Evolutionary conservation across 2,888 invertebrate genomes (phyloP).

Genomic region (Caenorhabditis panamensis): DNA sequence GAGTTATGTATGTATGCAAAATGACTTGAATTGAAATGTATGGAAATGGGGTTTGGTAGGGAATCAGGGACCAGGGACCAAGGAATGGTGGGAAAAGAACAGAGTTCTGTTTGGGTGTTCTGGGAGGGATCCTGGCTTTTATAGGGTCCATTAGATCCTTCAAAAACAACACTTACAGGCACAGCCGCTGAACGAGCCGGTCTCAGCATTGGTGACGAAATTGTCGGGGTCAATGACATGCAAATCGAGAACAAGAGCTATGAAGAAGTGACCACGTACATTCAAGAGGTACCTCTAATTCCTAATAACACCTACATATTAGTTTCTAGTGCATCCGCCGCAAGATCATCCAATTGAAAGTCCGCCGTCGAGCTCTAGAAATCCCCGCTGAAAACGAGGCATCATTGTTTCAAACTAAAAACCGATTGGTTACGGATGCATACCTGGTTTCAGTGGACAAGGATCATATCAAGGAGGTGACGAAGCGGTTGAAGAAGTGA

Average conservation of each 20-base stretch:
- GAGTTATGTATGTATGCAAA: slow-evolving; percentile 6
- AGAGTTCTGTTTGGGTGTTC: too few species aligned
- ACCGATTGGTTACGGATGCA: slow-evolving; percentile 66
- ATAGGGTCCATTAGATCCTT: too few species aligned
- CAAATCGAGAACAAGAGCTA: slow-evolving; percentile 92
- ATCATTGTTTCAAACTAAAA: slow-evolving; percentile 52
- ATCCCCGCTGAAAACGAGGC: slow-evolving; percentile 80
- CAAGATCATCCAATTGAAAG: slow-evolving; percentile 93
- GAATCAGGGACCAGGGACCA: too few species aligned
- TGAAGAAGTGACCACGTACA: slow-evolving; percentile 93
- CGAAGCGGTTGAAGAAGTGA: slow-evolving; percentile 68
- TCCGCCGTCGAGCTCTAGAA: slow-evolving; percentile 86
- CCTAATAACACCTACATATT: too few species aligned
- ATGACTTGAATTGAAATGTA: too few species aligned
- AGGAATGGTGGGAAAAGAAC: background rate
- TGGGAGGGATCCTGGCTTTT: too few species aligned
- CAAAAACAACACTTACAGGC: slow-evolving; percentile 84
- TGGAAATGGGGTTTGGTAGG: too few species aligned
- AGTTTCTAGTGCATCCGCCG: slow-evolving; percentile 96
- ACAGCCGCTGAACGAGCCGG: slow-evolving; percentile 93
- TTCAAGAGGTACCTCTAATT: slow-evolving; percentile 97
- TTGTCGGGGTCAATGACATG: slow-evolving; percentile 96
- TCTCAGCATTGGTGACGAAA: slow-evolving; percentile 96
- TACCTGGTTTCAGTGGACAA: slow-evolving; percentile 73
- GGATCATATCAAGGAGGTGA: slow-evolving; percentile 68